Base-by-base conservation (phyloP, 2,797 vertebrate genomes). In the Sebastes kiyomatsui region DNA sequence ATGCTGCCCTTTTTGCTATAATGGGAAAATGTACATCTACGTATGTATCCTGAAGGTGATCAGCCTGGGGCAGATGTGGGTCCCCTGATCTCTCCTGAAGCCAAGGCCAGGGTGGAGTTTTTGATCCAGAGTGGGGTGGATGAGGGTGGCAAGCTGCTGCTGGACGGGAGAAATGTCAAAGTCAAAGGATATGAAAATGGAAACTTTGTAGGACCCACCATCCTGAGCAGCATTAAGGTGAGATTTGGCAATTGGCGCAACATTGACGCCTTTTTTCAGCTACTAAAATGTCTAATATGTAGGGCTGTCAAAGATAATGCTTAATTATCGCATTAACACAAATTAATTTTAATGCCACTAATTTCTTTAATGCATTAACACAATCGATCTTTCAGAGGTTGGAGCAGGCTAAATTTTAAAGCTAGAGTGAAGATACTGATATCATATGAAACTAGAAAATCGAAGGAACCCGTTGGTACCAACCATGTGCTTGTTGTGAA, bases 101-200 rank as follows among this genome's bases (percentile, higher is more conserved):
- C 99, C 83, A 99, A 96, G 84, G 85, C 94, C 74, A 92, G 97
- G 6, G 99, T 99, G 83, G 97, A 97, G 91, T 88, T 69, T 84
- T 89, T 99, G 84, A 97, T 99, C 90, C 97, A 98, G 87, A 97
- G 95, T n/a, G 98, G 98, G 18, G 95, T 96, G 80, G 96, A 97
- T 8, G 97, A 99, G 85, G 99, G 99, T 1, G 98, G 98, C 59
- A 94, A 88, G 7, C 80, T 99, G 81, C 96, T 99, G 82, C 95
- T 99, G 76, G 99, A 99, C 28, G 99, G 99, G 42, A 96, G 98
- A 80, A 95, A 95, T 0, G 95, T 98, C 77, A 95, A 95, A 54
- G 97, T 99, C 75, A 99, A 98, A 92, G 99, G 98, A 82, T 99
- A 97, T 78, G 98, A 99, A 91, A 98, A 96, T 11, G 99, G 98